A percentile compares a stretch with the other conserved stretches of the same genome.
Conservation (phyloP, 2,797 vertebrate species). For the Gallinago stenura region DNA sequence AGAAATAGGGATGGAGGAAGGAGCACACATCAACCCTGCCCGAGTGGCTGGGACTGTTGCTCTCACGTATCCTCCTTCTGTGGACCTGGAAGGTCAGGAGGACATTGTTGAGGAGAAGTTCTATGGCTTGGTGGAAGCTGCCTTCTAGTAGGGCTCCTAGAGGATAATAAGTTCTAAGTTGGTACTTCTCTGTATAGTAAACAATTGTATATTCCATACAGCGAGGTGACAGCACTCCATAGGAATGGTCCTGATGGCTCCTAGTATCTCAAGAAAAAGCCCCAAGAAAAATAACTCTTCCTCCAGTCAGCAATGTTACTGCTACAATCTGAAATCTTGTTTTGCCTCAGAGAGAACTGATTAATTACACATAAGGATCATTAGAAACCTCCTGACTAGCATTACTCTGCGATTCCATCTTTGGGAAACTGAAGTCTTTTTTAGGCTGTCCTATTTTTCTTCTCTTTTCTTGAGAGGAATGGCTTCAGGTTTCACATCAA, state of each 20-base stretch:
- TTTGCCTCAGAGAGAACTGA: slow-evolving; percentile 66
- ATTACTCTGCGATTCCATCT: slow-evolving; percentile 63
- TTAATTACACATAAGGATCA: slow-evolving; percentile 82
- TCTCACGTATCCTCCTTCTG: background rate
- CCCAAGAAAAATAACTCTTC: background rate
- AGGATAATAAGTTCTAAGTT: background rate
- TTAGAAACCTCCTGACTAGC: slow-evolving; percentile 83
- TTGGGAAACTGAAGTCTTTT: slow-evolving; percentile 62
- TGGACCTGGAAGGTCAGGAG: background rate
- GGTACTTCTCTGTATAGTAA: background rate
- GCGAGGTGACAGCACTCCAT: background rate
- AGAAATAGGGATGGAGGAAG: background rate
- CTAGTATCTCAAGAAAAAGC: background rate
- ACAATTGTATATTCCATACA: background rate
- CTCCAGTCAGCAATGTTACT: background rate
- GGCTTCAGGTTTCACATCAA: slow-evolving; percentile 63
- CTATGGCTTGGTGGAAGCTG: background rate
- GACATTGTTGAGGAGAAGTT: background rate
- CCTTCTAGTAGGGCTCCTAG: background rate
- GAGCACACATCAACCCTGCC: rapidly evolving
- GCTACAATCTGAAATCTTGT: slow-evolving; percentile 10
- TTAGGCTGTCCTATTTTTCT: background rate
- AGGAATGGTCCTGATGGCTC: background rate
- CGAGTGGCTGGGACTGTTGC: background rate
- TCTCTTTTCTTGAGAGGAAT: slow-evolving; percentile 8